phyloP scores from a whole-genome alignment of 2,797 vertebrate genomes.

The Gallinago solitaria region DNA sequence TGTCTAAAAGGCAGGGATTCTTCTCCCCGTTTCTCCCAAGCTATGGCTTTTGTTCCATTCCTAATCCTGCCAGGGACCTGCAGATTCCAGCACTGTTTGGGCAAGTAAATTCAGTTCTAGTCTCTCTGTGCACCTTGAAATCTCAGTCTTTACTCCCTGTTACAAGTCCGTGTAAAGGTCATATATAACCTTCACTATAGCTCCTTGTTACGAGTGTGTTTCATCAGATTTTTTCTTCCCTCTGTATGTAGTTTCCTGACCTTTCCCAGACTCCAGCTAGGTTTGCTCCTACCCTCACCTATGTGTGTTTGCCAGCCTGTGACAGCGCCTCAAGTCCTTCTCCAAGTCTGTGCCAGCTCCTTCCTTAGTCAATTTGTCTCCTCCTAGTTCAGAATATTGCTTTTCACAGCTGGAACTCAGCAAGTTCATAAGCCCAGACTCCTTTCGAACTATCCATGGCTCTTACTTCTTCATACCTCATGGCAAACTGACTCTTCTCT shows the following conservation, averaged over 20 bases:
- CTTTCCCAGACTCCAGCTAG: background rate
- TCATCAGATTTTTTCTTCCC: background rate
- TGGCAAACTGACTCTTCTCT: background rate
- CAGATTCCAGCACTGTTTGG: background rate
- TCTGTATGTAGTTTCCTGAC: no score
- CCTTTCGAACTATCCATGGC: background rate
- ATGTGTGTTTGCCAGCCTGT: background rate
- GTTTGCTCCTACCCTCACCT: background rate
- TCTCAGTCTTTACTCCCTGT: background rate
- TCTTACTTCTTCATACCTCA: background rate
- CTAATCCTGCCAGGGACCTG: background rate
- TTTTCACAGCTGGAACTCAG: background rate
- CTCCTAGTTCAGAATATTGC: background rate
- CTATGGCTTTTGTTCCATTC: background rate
- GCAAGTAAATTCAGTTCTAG: background rate
- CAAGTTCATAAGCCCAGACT: background rate
- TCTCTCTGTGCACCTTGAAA: background rate
- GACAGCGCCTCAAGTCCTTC: background rate
- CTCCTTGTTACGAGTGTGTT: background rate
- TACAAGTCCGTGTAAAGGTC: background rate
- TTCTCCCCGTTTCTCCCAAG: background rate
- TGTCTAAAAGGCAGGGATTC: background rate
- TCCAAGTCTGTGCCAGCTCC: background rate
- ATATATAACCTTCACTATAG: background rate
- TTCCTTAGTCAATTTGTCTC: background rate